Evolutionary conservation across 2,888 invertebrate genomes (phyloP), one percentile per base, ranked within the genome.

Genomic region (Nebria salina): DNA sequence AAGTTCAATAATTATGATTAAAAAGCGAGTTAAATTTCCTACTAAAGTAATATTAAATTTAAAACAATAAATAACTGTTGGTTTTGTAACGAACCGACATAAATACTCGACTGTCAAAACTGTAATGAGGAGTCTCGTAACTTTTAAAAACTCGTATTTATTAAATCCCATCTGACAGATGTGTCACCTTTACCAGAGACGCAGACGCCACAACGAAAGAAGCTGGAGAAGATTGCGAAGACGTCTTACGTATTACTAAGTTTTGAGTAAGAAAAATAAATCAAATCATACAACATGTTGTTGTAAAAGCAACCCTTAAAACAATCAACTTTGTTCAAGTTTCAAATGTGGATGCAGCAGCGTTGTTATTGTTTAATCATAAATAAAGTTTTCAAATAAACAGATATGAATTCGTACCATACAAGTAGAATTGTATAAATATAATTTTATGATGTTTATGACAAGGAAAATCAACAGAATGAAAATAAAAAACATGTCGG

Each of bases 91-190:
- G 8, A 66, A 15, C 7, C 7, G 15, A 34, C 26, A 9, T 70
- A 70, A 34, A 34, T 70, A 70, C 25, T 70, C 70, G 34, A 2
- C 25, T 70, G 70, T 70, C 25, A 70, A 34, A 70, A 25, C 5
- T 25, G 34, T 70, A 70, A 70, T 70, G 13, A 70, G 66, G 7
- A 8, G 66, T 34, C 34, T 2, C 34, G 54, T 25, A 70, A 70
- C 70, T 70, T 54, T 13, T 70, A 7, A 70, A 70, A 70, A 70
- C 25, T 25, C 25, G 11, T 13, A 70, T 34, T 70, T 25, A 70
- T 70, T 70, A 70, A 70, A 70, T 70, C 34, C 25, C 70, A 20
- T 70, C 70, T 34, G 20, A 34, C 70, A 70, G 26, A 20, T 70
- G 70, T 70, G 34, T 70, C 70, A 70, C 70, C 54, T 54, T 54